Conservation (phyloP, 2,888 invertebrate species). For the Ceramica pisi region DNA sequence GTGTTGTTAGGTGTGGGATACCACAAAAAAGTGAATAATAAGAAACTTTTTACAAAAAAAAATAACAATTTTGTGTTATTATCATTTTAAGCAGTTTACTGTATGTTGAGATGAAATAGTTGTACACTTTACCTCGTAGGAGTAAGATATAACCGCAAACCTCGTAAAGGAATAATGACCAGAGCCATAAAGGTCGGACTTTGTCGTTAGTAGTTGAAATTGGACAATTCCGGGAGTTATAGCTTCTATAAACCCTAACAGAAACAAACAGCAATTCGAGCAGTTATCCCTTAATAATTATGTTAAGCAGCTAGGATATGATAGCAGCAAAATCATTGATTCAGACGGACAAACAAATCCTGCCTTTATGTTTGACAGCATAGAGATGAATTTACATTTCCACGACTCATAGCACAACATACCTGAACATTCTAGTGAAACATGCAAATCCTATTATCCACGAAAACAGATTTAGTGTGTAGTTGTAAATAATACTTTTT, state of each 20-base stretch:
- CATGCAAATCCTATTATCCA: slow-evolving; percentile 54
- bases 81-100: background rate
- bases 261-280: background rate
- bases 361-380: background rate
- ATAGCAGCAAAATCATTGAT: background rate
- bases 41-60: no score
- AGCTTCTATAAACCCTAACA: background rate
- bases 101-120: background rate
- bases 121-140: background rate
- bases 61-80: background rate
- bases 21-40: no score
- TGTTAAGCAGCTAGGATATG: no score
- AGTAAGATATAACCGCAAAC: background rate
- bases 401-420: background rate
- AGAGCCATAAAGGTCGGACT: slow-evolving; percentile 9
- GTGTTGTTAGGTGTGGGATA: no score
- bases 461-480: slow-evolving; percentile 40
- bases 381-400: background rate
- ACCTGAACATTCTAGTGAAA: background rate
- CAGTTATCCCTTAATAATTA: background rate
- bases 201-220: background rate
- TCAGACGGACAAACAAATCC: background rate
- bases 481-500: slow-evolving; percentile 58
- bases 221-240: background rate
- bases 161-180: slow-evolving; percentile 3